These are phyloP conservation scores for human DNA, from an alignment of 2,113 vertebrate genomes.

Conservation along the genomic window DNA sequence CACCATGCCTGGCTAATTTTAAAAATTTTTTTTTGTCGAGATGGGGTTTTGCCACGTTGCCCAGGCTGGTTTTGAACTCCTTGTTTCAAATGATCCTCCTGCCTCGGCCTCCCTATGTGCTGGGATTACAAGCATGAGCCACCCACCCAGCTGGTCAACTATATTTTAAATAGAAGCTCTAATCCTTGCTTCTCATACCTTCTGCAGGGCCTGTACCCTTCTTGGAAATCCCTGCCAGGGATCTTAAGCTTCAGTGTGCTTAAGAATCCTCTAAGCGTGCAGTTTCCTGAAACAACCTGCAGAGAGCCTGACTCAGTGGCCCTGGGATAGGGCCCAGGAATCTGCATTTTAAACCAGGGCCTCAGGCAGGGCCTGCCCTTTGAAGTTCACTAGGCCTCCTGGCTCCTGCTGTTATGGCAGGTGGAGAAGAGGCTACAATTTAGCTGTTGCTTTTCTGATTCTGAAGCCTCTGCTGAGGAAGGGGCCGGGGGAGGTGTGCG, in stretches of 20 bases:
- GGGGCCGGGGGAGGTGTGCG: neutral
- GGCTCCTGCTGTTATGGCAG: fast-evolving
- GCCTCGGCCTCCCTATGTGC: neutral
- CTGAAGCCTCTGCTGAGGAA: neutral
- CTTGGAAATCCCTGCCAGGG: neutral
- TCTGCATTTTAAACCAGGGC: neutral
- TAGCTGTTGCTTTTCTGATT: neutral
- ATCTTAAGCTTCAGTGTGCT: neutral
- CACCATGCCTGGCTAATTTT: neutral
- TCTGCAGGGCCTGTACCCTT: neutral
- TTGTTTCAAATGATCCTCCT: neutral
- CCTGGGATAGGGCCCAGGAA: neutral
- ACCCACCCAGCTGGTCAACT: neutral
- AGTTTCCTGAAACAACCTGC: neutral
- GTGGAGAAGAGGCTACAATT: neutral
- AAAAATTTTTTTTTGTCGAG: neutral
- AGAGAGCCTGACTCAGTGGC: neutral
- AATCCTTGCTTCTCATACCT: neutral
- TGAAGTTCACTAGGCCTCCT: neutral
- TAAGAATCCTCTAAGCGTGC: neutral
- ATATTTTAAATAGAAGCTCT: neutral
- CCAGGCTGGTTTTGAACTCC: neutral
- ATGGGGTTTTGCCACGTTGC: neutral
- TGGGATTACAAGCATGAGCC: neutral
- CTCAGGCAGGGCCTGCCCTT: neutral